Conservation (phyloP, 2,113 vertebrate genomes). For the Corythaixoides concolor region DNA sequence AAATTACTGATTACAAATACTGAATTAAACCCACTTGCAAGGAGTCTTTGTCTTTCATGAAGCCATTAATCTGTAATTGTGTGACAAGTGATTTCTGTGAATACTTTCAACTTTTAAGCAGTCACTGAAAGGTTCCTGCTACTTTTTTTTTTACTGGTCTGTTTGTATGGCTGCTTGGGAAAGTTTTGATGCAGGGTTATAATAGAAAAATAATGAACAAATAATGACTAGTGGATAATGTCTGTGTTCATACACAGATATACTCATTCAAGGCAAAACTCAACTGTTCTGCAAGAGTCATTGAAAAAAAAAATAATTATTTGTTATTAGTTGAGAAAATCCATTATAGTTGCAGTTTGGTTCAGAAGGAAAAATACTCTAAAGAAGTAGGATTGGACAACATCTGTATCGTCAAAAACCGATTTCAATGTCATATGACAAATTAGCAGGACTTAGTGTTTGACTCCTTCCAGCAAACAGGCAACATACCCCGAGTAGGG, state of each 20-base stretch:
- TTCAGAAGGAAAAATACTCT: background rate
- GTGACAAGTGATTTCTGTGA: background rate
- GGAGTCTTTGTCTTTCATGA: background rate
- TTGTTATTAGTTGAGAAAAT: background rate
- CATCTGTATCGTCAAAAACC: background rate
- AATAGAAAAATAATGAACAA: background rate
- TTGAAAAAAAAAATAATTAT: background rate
- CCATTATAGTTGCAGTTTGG: background rate
- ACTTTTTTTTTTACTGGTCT: background rate
- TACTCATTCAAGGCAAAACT: background rate
- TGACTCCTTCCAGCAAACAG: background rate
- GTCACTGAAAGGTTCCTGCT: background rate
- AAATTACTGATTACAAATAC: background rate
- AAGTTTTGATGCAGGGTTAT: background rate
- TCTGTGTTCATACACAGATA: background rate
- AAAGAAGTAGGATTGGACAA: background rate
- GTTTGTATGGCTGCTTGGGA: background rate
- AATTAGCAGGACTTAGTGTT: background rate
- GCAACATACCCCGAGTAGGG: rapidly evolving
- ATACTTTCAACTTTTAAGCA: background rate
- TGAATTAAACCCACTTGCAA: background rate
- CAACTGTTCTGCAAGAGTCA: background rate
- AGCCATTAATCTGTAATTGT: background rate
- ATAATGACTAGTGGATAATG: background rate
- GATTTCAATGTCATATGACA: rapidly evolving